Percentiles rank a stretch among this genome's conserved stretches.
Conservation (phyloP, 2,113 vertebrate species). For the Leiothrix lutea region DNA sequence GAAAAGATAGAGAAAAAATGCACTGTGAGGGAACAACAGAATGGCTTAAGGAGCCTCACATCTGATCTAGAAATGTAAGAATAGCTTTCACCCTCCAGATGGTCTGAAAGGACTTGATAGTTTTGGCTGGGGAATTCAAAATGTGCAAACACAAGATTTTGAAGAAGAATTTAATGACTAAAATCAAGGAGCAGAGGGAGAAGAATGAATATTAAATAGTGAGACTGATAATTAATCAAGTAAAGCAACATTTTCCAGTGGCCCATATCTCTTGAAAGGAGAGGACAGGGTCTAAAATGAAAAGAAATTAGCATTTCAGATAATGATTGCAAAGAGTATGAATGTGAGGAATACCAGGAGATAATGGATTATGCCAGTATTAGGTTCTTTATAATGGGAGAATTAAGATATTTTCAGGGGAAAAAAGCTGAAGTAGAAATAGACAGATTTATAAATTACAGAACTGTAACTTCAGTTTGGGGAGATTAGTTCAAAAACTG, state of each 20-base stretch:
- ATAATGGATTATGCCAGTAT: neutral
- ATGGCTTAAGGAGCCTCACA: neutral
- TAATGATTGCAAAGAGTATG: neutral
- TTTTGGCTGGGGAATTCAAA: neutral
- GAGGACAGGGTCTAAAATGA: neutral
- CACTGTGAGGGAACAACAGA: neutral
- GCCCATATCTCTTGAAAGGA: neutral
- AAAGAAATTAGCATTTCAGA: neutral
- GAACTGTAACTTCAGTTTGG: neutral
- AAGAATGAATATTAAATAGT: neutral
- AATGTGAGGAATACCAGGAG: neutral
- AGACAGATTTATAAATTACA: neutral
- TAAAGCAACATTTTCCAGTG: neutral
- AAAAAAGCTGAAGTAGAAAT: neutral
- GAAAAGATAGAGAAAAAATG: neutral
- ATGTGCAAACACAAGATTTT: neutral
- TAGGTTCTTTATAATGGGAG: neutral
- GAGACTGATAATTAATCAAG: neutral
- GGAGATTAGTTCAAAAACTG: neutral
- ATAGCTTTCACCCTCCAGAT: neutral
- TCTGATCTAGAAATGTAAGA: neutral
- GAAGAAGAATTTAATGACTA: neutral
- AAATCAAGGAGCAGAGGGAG: neutral
- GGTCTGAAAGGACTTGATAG: neutral
- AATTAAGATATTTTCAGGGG: neutral